These are phyloP conservation scores for Hafferia zeledoni DNA, from an alignment of 2,797 vertebrate species.

Conservation along the genomic window DNA sequence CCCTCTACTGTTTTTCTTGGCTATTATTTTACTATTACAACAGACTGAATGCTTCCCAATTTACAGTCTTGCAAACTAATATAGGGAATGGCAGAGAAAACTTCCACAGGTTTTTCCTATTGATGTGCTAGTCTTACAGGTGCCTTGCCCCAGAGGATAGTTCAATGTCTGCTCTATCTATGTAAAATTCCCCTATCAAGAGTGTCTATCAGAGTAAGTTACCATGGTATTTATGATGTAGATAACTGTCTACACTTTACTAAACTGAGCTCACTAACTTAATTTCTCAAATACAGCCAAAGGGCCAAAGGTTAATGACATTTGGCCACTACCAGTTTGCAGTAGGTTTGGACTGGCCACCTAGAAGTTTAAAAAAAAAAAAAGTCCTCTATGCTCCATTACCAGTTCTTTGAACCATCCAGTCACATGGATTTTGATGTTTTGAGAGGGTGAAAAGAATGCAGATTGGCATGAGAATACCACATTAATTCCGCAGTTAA, in stretches of 20 bases:
- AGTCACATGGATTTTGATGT: constrained; percentile 58
- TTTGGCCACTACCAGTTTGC: not conserved
- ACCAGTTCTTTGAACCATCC: constrained; percentile 49
- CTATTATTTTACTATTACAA: not conserved
- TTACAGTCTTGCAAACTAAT: not conserved
- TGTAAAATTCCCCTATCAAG: not conserved
- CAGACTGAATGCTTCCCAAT: not conserved
- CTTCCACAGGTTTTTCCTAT: not conserved
- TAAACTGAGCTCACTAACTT: not conserved
- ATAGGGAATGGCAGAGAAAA: not conserved
- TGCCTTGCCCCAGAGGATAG: not conserved
- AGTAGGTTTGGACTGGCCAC: not conserved
- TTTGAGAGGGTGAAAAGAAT: constrained; percentile 45
- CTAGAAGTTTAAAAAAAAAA: not conserved
- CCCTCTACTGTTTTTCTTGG: not conserved
- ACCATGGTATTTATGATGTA: not conserved
- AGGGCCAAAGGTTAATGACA: constrained; percentile 13
- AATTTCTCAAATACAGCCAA: constrained; percentile 28
- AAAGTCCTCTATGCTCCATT: constrained; percentile 21
- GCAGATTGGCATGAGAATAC: constrained; percentile 50
- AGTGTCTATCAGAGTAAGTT: not conserved
- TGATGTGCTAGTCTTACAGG: not conserved
- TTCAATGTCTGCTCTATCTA: not conserved
- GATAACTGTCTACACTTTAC: not conserved
- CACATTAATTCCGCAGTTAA: constrained; percentile 66